Evolutionary conservation across 2,888 invertebrate genomes (phyloP), one percentile per base, ranked within the genome.

Genomic region (Myopa tessellatipennis): DNA sequence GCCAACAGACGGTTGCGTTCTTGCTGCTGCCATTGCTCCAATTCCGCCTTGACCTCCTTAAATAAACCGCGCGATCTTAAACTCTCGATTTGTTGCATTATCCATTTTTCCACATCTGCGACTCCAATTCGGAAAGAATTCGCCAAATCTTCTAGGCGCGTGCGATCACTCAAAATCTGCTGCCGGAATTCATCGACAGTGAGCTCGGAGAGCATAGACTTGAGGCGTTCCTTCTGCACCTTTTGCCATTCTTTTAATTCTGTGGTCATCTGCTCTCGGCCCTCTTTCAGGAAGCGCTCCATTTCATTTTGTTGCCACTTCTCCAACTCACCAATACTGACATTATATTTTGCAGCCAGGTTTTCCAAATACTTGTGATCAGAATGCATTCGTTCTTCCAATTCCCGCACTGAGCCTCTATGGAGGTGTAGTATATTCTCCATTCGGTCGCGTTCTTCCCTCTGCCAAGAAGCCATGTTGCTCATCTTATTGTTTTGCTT

Each of bases 111-210:
- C 1, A 88, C 85, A 78, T 88, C 89, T n/a, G 85, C 85, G 8
- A 88, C 85, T 65, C 86, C 85, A 4, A 88, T 84, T 78, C 88
- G 87, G 71, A 89, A 88, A 4, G 84, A 84, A 4, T 81, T 82
- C 0, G 89, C 88, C 74, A 88, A 81, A 10, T 85, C 81, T 75
- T 86, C 85, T 4, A 88, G 70, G 0, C 85, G 84, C 0, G 84
- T 82, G 14, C 87, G 88, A 82, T 88, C 88, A 45, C 84, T 87
- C 5, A 86, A 82, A 4, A 88, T 83, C 34, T 85, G 85, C 50
- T 80, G 82, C 81, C 88, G 86, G 81, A 89, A 87, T 78, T 88
- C 87, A 40, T 88, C 87, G 16, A 88, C 85, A n/a, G 87, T 88
- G 18, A 87, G 76, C 74, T 89, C 86, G 55, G 83, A 82, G 16